These are phyloP conservation scores for Cenopis cana DNA, from an alignment of 2,888 invertebrate species.

Conservation along the genomic window DNA sequence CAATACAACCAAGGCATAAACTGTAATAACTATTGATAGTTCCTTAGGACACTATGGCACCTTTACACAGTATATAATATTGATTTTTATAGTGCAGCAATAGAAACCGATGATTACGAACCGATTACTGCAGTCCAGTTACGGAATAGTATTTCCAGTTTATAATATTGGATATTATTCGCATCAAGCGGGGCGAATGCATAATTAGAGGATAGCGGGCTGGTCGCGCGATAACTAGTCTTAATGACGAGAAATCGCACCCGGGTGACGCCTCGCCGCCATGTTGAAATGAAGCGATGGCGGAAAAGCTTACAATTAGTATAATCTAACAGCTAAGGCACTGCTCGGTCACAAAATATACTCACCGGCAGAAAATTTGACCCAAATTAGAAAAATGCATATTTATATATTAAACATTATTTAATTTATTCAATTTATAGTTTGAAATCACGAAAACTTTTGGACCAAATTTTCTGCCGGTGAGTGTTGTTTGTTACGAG, in stretches of 20 bases:
- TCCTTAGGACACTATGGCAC: not conserved
- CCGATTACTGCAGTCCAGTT: constrained; percentile 39
- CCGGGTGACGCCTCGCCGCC: constrained; percentile 58
- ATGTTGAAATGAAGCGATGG: constrained; percentile 70
- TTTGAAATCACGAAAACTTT: too few relatives aligned
- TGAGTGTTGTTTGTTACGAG: too few relatives aligned
- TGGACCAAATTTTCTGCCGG: too few relatives aligned
- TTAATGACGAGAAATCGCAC: constrained; percentile 76
- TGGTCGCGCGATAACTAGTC: constrained; percentile 78
- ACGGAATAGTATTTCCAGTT: constrained; percentile 56
- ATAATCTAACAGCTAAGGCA: constrained; percentile 29
- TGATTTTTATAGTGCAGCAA: constrained; percentile 45
- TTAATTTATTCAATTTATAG: too few relatives aligned
- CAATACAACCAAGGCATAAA: not conserved
- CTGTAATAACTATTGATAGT: not conserved
- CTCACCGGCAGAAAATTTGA: too few relatives aligned
- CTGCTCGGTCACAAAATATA: constrained; percentile 7
- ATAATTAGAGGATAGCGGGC: constrained; percentile 78
- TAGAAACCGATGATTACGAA: constrained; percentile 41
- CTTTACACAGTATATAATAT: constrained; percentile 9
- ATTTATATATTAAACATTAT: too few relatives aligned
- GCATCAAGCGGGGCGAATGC: constrained; percentile 64
- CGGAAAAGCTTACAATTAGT: constrained; percentile 74
- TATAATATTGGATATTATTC: constrained; percentile 76
- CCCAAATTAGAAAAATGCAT: too few relatives aligned